Percentiles rank a stretch among this genome's conserved stretches.
Conservation (phyloP, 2,113 vertebrate species). For the Hypocryptadius cinnamomeus region DNA sequence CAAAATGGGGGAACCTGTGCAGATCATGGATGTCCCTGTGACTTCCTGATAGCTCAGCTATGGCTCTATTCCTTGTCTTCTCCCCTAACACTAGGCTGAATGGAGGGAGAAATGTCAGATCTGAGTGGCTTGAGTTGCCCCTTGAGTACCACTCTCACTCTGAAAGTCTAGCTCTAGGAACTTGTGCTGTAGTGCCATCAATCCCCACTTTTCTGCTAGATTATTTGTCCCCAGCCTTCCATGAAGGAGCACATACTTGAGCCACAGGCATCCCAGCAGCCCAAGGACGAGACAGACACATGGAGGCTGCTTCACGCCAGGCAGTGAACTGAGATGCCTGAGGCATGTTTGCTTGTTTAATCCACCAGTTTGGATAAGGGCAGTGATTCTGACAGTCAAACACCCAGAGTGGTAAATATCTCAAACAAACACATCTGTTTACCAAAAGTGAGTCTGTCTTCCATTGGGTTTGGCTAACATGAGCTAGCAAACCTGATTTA, state of each 20-base stretch:
- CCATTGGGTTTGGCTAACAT: neutral
- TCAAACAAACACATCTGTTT: constrained; percentile 10
- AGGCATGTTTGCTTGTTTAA: neutral
- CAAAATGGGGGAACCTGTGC: neutral
- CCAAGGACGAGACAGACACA: fast-evolving
- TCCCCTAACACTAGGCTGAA: neutral
- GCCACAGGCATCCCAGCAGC: neutral
- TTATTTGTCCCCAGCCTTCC: neutral
- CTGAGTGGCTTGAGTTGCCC: neutral
- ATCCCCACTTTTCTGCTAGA: neutral
- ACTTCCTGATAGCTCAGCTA: neutral
- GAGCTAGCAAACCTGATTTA: neutral
- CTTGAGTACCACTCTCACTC: fast-evolving
- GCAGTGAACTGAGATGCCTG: neutral
- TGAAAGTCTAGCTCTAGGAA: neutral
- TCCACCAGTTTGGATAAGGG: neutral
- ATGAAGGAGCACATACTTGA: neutral
- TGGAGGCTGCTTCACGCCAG: neutral
- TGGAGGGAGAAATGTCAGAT: neutral
- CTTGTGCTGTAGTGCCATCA: neutral
- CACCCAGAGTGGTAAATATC: neutral
- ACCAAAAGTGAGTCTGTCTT: neutral
- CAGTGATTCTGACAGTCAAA: neutral
- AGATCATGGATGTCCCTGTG: neutral
- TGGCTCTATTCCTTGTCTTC: neutral